Base-by-base conservation (phyloP, 2,888 invertebrate species). In the Cephus pulcher region DNA sequence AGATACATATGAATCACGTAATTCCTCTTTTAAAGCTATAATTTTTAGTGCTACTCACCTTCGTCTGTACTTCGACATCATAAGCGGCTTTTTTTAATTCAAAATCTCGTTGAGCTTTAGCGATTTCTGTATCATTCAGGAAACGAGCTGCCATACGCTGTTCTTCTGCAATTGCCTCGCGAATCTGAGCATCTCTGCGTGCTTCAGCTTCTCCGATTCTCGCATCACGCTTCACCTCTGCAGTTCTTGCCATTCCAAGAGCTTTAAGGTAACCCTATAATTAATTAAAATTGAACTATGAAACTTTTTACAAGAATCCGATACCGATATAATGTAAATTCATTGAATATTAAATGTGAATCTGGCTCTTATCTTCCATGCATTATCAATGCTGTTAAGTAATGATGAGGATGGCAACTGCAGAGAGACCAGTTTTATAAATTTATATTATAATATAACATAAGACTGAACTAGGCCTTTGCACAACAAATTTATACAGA, bases 141-240 rank as follows among this genome's bases (percentile, higher is more conserved):
- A 98, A 98, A 81, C 97, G 95, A 0, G 98, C 94, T 0, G 98
- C 98, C 98, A 98, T 98, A 75, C 98, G 94, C 91, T 98, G 97
- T 91, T 99, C 98, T 91, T 99, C 98, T 0, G 99, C 99, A 89
- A 98, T 96, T 0, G 98, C 98, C 92, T 98, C 98, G 89, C 97
- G 97, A 86, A 98, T 98, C 88, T 95, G 95, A 0, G 98, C 97
- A 89, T 99, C 98, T 77, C 96, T 95, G 77, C 96, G 95, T 0
- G 99, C 99, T 90, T 99, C 98, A 0, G 99, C 99, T 91, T 99
- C 99, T 15, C 99, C 99, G 85, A 99, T 99, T 79, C 98, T 95
- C 0, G 99, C 99, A 91, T 99, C 99, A 75, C 98, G 94, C 90
- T 98, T 98, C 15, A 98, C 98, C 90, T 98, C 98, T 0, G 98